phyloP scores from a whole-genome alignment of 2,113 vertebrate species.

The Martes martes region DNA sequence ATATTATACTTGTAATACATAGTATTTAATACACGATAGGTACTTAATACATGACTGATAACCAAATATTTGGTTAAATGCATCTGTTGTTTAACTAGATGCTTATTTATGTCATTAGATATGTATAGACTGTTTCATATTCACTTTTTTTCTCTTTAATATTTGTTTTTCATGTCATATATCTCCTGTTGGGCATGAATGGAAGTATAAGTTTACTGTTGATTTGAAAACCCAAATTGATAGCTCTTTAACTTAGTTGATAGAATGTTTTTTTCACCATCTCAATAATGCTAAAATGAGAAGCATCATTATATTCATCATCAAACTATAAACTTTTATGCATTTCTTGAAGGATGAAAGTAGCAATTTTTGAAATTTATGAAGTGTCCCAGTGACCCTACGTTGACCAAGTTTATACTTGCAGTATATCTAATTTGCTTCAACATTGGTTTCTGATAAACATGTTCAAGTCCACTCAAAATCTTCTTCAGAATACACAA shows the following conservation, averaged over 20 bases:
- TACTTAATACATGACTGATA: background rate
- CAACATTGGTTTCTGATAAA: background rate
- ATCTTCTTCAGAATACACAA: background rate
- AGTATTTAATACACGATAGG: too few species aligned
- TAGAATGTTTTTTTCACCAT: background rate
- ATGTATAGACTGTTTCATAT: background rate
- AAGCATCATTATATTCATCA: background rate
- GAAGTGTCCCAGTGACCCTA: background rate
- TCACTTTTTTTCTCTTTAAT: background rate
- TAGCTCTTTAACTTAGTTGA: background rate
- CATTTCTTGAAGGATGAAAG: background rate
- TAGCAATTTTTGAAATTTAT: background rate
- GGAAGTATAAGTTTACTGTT: background rate
- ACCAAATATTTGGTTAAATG: background rate
- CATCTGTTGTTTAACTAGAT: background rate
- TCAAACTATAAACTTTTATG: background rate
- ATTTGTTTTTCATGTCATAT: background rate
- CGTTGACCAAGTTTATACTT: background rate
- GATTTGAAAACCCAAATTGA: background rate
- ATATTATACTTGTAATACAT: too few species aligned
- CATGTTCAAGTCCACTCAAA: background rate
- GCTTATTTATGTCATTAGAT: background rate
- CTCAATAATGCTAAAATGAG: constrained; percentile 21
- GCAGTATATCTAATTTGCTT: background rate
- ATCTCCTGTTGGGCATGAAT: background rate